Evolutionary conservation across 2,888 invertebrate genomes (phyloP).

Genomic region (Argyresthia albistria): DNA sequence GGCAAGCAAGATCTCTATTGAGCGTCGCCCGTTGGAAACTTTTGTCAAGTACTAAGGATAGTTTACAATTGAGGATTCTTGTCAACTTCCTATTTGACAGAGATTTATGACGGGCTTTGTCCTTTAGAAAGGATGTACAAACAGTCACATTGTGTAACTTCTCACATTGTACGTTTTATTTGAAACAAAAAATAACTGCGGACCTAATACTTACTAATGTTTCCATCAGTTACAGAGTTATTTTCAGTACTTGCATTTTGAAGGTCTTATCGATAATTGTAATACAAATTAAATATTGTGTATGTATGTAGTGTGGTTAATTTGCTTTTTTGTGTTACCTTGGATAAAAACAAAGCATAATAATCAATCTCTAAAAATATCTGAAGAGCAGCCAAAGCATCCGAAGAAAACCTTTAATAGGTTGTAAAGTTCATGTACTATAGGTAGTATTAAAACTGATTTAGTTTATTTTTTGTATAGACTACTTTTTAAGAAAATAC

Average conservation of each 20-base stretch:
- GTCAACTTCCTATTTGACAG: slow-evolving; percentile 46
- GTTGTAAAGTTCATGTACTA: slow-evolving; percentile 57
- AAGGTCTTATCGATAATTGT: no score
- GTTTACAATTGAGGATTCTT: slow-evolving; percentile 24
- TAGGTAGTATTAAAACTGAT: slow-evolving; percentile 12
- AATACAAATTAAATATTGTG: no score
- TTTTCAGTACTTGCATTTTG: no score
- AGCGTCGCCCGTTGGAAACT: slow-evolving; percentile 33
- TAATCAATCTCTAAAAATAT: slow-evolving; percentile 14
- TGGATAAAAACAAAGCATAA: background rate
- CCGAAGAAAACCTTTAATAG: slow-evolving; percentile 47
- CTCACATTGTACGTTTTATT: background rate
- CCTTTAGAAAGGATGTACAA: slow-evolving; percentile 8
- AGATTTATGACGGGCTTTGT: slow-evolving; percentile 48
- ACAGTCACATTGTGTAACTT: slow-evolving; percentile 2
- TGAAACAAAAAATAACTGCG: background rate
- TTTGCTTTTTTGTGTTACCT: background rate
- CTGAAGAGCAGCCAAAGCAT: slow-evolving; percentile 59
- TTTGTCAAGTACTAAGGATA: slow-evolving; percentile 29
- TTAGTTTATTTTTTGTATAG: slow-evolving; percentile 29
- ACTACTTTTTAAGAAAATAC: slow-evolving; percentile 37
- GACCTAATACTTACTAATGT: no score
- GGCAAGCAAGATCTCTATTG: slow-evolving; percentile 28
- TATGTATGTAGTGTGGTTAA: no score
- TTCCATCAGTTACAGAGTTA: no score